These are phyloP conservation scores for Eledone cirrhosa DNA, from an alignment of 2,888 invertebrate genomes.

Conservation along the genomic window DNA sequence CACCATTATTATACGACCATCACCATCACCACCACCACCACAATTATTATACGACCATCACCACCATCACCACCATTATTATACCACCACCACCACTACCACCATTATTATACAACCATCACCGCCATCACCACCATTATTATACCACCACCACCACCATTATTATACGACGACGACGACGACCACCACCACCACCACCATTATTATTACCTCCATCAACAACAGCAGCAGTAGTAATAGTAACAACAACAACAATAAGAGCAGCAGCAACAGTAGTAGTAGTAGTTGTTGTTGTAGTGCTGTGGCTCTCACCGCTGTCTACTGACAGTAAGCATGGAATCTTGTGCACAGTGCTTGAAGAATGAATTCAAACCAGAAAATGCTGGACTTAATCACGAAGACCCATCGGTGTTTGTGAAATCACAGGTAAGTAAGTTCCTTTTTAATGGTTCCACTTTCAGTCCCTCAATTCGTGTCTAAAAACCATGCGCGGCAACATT, in stretches of 20 bases:
- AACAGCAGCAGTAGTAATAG: not conserved
- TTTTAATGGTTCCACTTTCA: not conserved
- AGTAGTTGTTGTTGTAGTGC: not conserved
- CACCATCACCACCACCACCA: not conserved
- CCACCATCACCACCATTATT: not conserved
- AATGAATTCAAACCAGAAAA: slow-evolving; percentile 51
- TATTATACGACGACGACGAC: not conserved
- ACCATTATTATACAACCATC: no score
- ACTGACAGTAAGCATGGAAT: slow-evolving; percentile 24
- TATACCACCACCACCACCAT: no score
- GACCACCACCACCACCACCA: no score
- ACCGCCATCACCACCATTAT: no score
- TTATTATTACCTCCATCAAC: no score
- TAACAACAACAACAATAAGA: not conserved
- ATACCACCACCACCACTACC: no score
- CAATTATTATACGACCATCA: not conserved
- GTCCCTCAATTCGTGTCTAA: no score
- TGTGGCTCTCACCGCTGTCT: slow-evolving; percentile 16
- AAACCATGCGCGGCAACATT: no score
- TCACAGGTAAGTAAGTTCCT: slow-evolving; percentile 42
- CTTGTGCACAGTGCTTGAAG: slow-evolving; percentile 40
- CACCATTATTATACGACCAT: not conserved
- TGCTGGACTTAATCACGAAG: slow-evolving; percentile 45
- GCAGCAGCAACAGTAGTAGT: no score
- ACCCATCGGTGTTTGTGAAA: slow-evolving; percentile 48